Evolutionary conservation across 2,113 vertebrate species (phyloP), one percentile per base, ranked within the genome.

Genomic region (Sphyrna mokarran): DNA sequence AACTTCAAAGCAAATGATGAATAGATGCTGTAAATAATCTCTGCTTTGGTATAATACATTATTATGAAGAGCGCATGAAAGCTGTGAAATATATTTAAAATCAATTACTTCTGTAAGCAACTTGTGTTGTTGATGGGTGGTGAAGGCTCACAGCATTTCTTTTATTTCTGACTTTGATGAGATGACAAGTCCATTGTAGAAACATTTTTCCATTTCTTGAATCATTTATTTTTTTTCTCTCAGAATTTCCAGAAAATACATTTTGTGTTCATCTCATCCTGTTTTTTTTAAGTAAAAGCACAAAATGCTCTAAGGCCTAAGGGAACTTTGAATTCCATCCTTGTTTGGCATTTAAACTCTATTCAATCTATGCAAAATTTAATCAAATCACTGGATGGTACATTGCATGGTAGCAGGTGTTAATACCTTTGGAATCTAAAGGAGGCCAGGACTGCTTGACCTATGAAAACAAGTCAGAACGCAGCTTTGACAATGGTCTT

Each of bases 51-150:
- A 95, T 72, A 95, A 95, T 95, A 43, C 94, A 95, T 95, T 94
- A 1, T 23, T 33, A 0, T 95, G 94, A 72, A 18, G 94, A 26
- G 69, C 94, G 72, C 48, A 76, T 70, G 68, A 48, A 95, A 54
- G 69, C 43, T 95, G 68, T 76, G 94, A 95, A 95, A 95, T 70
- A 29, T 72, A 95, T 95, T 95, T 43, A 76, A 61, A 95, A 95
- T 48, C 29, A 40, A 95, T 95, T 95, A 72, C 69, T 48, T 72
- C 40, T 48, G 69, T 72, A 48, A 72, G 94, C 40, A 23, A 43
- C 68, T 76, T 95, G 40, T 72, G 69, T 26, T 95, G 91, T 48
- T 72, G 94, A 95, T 48, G 94, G 43, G 48, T 43, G 94, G 13
- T 54, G 94, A 72, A 95, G 61, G 68, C 40, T 72, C 40, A 26